Evolutionary conservation across 37 sponge, comb jelly and placozoan genomes (phyloP).

Genomic region (Ianthella basta): DNA sequence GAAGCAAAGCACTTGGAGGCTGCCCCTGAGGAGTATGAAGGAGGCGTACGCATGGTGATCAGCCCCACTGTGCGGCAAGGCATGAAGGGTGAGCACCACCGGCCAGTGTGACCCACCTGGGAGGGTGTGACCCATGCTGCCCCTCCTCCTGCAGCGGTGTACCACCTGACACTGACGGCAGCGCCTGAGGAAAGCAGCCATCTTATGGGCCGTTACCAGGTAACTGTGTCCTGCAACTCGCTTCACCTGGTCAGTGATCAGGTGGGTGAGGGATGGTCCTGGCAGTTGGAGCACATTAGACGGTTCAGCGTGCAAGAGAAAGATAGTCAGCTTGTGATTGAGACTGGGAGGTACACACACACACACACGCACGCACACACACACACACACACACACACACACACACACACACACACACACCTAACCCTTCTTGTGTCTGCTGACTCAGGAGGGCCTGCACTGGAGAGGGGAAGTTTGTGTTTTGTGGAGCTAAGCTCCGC

Average conservation of each 20-base stretch:
- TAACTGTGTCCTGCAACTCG: not conserved
- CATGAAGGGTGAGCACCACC: not conserved
- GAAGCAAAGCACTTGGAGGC: not conserved
- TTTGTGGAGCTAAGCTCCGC: not conserved
- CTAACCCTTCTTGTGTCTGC: not conserved
- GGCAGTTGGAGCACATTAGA: constrained; percentile 17
- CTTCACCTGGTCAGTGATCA: not conserved
- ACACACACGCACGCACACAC: no score
- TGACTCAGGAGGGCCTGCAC: not conserved
- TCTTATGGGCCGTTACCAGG: not conserved
- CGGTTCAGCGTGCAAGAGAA: not conserved
- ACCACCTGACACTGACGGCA: not conserved
- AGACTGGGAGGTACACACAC: constrained; percentile 5
- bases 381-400: no score
- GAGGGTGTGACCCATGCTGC: no score
- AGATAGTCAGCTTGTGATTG: not conserved
- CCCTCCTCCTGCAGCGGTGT: not conserved
- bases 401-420: no score
- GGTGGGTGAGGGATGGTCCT: not conserved
- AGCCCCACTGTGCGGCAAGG: not conserved
- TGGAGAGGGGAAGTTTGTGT: constrained; percentile 15
- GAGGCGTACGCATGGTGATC: not conserved
- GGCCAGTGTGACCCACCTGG: no score
- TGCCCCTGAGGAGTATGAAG: not conserved
- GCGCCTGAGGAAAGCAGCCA: not conserved